Evolutionary conservation across 2,113 vertebrate genomes (phyloP), one percentile per base, ranked within the genome.

Genomic region (Capreolus pygargus): DNA sequence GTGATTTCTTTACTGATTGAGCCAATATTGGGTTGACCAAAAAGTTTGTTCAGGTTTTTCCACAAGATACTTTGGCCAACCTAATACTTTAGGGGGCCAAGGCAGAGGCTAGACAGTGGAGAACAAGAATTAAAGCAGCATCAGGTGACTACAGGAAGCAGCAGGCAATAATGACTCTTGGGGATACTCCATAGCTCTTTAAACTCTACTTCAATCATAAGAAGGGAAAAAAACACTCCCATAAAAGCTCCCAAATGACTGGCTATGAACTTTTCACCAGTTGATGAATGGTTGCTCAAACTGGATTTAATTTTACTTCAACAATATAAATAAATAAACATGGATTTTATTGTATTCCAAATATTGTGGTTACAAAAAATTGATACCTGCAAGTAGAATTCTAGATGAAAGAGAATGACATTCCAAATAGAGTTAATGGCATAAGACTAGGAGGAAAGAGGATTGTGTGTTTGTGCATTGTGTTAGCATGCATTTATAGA

Each of bases 301-400:
- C 1, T 50, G 11, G 9, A 93, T 94, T 94, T 64, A 84, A 91
- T 89, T 94, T 78, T 54, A 89, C 70, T 96, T 95, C 78, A 92
- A 91, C 76, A 79, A 67, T 3, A 90, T 52, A 90, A 86, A 67
- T 74, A 52, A 25, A 61, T 79, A 95, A 92, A 82, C 28, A 2
- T 82, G n/a, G 1, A 7, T 89, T 95, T 95, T 30, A 43, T 43
- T 78, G 17, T 13, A 91, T 64, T 39, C 36, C 11, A 89, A 64
- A 13, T 55, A 1, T 45, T 89, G 14, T 78, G 47, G n/a, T 81
- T 54, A 27, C 13, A 79, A 97, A 93, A 94, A 21, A 4, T 57
- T 90, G 67, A 55, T 74, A 30, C 8, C 15, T 84, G 47, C 3
- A 89, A 58, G n/a, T 81, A 85, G 76, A 91, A 96, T 85, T 88